phyloP scores from a whole-genome alignment of 2,797 vertebrate species.

The Pteronotus mesoamericanus region DNA sequence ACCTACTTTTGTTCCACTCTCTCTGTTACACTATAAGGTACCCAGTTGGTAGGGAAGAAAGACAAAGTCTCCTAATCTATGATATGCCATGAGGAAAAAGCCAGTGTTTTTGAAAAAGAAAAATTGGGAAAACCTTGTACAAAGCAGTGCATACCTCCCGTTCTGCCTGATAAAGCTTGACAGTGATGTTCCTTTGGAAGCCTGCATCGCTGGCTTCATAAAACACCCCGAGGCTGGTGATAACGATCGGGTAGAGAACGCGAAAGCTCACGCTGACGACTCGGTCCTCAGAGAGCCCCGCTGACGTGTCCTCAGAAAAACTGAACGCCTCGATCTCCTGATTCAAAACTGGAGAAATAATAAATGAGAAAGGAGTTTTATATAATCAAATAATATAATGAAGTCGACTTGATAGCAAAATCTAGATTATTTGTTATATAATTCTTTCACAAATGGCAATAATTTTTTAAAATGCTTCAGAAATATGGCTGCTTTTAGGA shows the following conservation, averaged over 20 bases:
- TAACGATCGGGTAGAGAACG: slow-evolving; percentile 94
- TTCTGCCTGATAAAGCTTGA: slow-evolving; percentile 94
- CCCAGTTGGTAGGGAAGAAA: not conserved
- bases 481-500: not conserved
- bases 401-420: not conserved
- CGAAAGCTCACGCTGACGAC: slow-evolving; percentile 93
- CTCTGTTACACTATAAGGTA: not conserved
- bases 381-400: not conserved
- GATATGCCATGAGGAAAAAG: not conserved
- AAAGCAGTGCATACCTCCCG: slow-evolving; percentile 88
- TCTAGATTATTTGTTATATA: not conserved
- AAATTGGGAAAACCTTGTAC: not conserved
- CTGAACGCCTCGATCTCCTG: slow-evolving; percentile 90
- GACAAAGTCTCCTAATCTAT: not conserved
- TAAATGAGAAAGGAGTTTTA: not conserved
- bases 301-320: slow-evolving; percentile 82
- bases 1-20: not conserved
- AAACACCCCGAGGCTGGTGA: slow-evolving; percentile 94
- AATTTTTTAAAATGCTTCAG: not conserved
- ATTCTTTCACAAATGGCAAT: not conserved
- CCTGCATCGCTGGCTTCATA: slow-evolving; percentile 81
- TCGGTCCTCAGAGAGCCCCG: slow-evolving; percentile 85
- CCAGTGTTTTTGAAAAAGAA: not conserved
- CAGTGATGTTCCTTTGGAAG: slow-evolving; percentile 92
- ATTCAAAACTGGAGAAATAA: slow-evolving; percentile 79